Evolutionary conservation across 2,888 invertebrate genomes (phyloP), one percentile per base, ranked within the genome.

Genomic region (Serrognathus titanus): DNA sequence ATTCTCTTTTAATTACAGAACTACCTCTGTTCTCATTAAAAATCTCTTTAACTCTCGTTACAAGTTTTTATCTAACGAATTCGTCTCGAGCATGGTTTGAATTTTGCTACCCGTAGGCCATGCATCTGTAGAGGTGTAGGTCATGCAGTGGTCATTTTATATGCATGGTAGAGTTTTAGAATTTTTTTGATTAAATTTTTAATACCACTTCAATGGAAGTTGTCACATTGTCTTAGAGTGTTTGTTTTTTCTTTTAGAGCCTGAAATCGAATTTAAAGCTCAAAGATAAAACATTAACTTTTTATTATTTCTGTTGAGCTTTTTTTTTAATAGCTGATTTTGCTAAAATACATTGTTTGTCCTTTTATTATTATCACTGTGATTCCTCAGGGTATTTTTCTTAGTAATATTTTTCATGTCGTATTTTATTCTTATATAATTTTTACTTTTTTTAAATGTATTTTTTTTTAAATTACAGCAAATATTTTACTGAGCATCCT

Each of bases 51-150:
- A 12, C 39, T 39, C 39, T 39, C 39, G 12, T 12, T 11, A 43
- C 10, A 31, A 31, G 24, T 31, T 31, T 31, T 31, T 31, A 43
- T 43, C 12, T 9, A 43, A 13, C 10, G 16, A 20, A 12, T n/a
- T 13, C 43, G 43, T 43, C 43, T 43, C 43, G 31, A 58, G 58
- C 58, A 58, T 58, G 58, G 58, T 58, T 63, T 63, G 63, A 60
- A 62, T 57, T 58, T 64, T 65, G 66, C 67, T 64, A 66, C 62
- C 65, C 55, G 66, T 67, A 67, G 66, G 64, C 66, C 63, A 61
- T 66, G 66, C 66, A 66, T 66, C 59, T 60, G 64, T 65, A 66
- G 66, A 59, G 63, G 63, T 63, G 63, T 65, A 62, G 62, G 65
- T 62, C 62, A 60, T 65, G 66, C 65, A 64, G 62, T 66, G 64